Evolutionary conservation across 2,888 invertebrate species (phyloP), one percentile per base, ranked within the genome.

Genomic region (Schizaphis graminum): DNA sequence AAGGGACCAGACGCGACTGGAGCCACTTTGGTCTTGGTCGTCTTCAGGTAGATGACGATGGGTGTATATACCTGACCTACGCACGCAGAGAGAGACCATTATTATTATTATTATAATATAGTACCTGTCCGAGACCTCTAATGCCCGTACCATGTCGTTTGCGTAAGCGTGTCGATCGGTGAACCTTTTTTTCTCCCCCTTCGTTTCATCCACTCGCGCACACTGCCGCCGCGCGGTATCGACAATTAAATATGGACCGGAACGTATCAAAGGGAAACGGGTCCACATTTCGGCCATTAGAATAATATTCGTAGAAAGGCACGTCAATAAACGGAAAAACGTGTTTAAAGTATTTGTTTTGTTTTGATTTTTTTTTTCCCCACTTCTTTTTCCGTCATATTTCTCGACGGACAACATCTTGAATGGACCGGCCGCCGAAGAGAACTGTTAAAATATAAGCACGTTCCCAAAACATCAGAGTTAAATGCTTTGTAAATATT

Each of bases 81-180:
- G 35, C 35, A 24, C 35, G 35, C 35, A 35, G 77, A 35, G 77
- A 77, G 77, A 77, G 88, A 35, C 77, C 49, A 47, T 67, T 67
- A 67, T 44, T 67, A 67, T 67, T 67, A n/a, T 67, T 41, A 41
- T 41, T 67, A 77, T 67, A 16, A n/a, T 77, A 77, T 77, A 77
- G 77, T 88, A 88, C 67, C 92, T 57, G 87, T 85, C 87, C 49
- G 84, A 49, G 53, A 26, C 77, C 35, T 77, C 77, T 35, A 8
- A 77, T 35, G 24, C 77, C 41, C 49, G 28, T 35, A 61, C 49
- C 49, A 28, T 53, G 93, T 90, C 90, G 90, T 90, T 92, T 94
- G 90, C 94, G 94, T 94, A 94, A 94, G 94, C 90, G 86, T 93
- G 93, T 93, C 89, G 85, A 93, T 77, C 84, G 89, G 93, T 89